Conservation (phyloP, 2,797 vertebrate genomes). For the Tangara arthus region DNA sequence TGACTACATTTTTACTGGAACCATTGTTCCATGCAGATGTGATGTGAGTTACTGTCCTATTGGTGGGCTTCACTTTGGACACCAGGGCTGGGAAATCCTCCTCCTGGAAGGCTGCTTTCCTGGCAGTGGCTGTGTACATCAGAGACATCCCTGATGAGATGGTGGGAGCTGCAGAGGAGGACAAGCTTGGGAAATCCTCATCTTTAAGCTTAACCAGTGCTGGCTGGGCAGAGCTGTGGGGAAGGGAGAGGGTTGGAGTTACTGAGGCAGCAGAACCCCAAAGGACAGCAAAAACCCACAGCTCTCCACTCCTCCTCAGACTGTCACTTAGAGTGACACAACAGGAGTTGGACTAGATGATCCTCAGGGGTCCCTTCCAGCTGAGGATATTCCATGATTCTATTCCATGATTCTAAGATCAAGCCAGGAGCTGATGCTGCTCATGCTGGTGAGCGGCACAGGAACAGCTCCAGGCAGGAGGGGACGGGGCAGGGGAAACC, state of each 20-base stretch:
- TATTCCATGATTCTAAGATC: neutral
- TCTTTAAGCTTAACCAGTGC: constrained; percentile 83
- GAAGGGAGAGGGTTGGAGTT: neutral
- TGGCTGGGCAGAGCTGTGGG: constrained; percentile 66
- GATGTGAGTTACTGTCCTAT: constrained; percentile 73
- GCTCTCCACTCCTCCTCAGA: neutral
- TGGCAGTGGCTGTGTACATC: constrained; percentile 77
- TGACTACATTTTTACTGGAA: constrained; percentile 73
- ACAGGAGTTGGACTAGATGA: neutral
- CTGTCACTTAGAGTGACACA: neutral
- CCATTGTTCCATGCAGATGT: constrained; percentile 85
- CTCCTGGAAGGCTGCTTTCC: constrained; percentile 87
- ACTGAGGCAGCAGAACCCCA: neutral
- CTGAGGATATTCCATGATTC: neutral
- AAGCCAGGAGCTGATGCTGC: neutral
- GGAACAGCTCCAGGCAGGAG: neutral
- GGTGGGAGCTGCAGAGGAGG: constrained; percentile 47
- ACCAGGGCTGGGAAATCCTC: constrained; percentile 97
- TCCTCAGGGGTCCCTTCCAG: neutral
- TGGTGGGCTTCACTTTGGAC: constrained; percentile 79
- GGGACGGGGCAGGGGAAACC: neutral
- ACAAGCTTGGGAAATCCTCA: constrained; percentile 93
- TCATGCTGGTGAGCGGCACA: neutral
- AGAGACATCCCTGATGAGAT: constrained; percentile 62
- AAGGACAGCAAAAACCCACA: neutral